Conservation (phyloP, 2,797 vertebrate species). For the Tiaroga cobitis region DNA sequence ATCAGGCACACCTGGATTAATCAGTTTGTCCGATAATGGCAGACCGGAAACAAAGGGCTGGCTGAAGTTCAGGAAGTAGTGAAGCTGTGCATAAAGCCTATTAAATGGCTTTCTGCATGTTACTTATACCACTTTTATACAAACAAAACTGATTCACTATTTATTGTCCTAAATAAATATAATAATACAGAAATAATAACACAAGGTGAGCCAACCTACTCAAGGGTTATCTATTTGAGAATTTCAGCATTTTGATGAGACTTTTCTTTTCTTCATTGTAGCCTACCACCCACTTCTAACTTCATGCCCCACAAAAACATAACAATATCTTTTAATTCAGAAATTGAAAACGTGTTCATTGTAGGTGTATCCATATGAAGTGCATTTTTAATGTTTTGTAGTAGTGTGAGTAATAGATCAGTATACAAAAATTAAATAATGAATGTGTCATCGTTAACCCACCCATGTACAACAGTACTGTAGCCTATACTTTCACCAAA, state of each 20-base stretch:
- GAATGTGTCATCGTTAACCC: background rate
- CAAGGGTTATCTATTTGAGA: constrained; percentile 1
- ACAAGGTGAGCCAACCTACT: background rate
- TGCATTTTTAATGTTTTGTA: background rate
- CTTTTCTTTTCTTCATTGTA: background rate
- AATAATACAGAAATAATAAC: background rate
- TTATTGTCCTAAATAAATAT: background rate
- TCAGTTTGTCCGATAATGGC: too few species aligned
- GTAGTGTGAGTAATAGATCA: background rate
- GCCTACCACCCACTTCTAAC: constrained; percentile 19
- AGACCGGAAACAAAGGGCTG: too few species aligned
- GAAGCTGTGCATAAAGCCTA: too few species aligned
- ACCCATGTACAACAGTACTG: background rate
- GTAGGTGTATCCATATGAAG: background rate
- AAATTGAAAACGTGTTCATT: background rate
- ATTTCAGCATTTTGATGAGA: constrained; percentile 4
- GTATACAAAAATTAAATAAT: background rate
- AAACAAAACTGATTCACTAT: background rate
- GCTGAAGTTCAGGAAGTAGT: too few species aligned
- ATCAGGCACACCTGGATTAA: too few species aligned
- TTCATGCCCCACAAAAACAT: constrained; percentile 2
- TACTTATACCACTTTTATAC: background rate
- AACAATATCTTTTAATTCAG: constrained; percentile 31
- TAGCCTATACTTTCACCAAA: background rate
- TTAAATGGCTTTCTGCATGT: background rate